Evolutionary conservation across 2,888 invertebrate species (phyloP).

Genomic region (Epiblema foenella): DNA sequence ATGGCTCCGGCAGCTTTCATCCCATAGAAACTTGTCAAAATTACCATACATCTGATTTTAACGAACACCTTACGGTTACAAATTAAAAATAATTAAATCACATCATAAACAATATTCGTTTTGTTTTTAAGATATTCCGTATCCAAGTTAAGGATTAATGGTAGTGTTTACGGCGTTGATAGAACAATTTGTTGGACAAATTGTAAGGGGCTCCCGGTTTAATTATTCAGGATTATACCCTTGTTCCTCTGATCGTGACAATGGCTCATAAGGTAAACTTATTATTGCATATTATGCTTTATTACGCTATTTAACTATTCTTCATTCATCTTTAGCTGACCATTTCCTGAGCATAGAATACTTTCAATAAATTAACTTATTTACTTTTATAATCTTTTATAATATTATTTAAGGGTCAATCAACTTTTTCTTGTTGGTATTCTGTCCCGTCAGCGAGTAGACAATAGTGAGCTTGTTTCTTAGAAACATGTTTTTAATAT

Average conservation of each 20-base stretch:
- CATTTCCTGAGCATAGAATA: too few relatives aligned
- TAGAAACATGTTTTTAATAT: too few relatives aligned
- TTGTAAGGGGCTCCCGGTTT: slow-evolving; percentile 40
- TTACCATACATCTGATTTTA: too few relatives aligned
- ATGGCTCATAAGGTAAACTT: slow-evolving; percentile 41
- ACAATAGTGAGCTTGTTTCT: too few relatives aligned
- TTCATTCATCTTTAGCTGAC: slow-evolving; percentile 1
- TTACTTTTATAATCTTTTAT: too few relatives aligned
- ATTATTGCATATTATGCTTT: slow-evolving; percentile 41
- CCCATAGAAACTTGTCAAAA: too few relatives aligned
- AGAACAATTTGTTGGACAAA: slow-evolving; percentile 43
- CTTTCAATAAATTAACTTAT: too few relatives aligned
- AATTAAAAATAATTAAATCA: neutral
- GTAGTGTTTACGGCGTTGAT: slow-evolving; percentile 40
- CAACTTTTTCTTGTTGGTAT: too few relatives aligned
- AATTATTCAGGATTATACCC: slow-evolving; percentile 44
- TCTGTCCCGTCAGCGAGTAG: too few relatives aligned
- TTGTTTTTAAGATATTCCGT: slow-evolving; percentile 17
- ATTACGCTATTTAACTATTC: slow-evolving; percentile 12
- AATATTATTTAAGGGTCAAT: too few relatives aligned
- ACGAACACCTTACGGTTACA: too few relatives aligned
- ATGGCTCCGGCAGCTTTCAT: too few relatives aligned
- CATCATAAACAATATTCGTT: neutral
- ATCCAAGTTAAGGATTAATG: slow-evolving; percentile 23
- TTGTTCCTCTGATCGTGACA: slow-evolving; percentile 43